These are phyloP conservation scores for Dendrolimus punctatus DNA, from an alignment of 1,140 invertebrate genomes.

Conservation along the genomic window DNA sequence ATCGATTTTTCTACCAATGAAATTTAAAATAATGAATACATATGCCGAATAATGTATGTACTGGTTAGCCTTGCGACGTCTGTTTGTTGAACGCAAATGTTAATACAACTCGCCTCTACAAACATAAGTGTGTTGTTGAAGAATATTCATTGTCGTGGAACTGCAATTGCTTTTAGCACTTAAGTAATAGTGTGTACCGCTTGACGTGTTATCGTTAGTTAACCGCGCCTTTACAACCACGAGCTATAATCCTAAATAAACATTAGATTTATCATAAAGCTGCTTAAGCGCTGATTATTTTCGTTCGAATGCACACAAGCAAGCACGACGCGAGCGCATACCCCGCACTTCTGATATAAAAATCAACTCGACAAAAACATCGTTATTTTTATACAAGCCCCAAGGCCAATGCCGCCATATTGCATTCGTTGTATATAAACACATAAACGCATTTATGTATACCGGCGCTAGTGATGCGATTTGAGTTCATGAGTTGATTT, in stretches of 20 bases:
- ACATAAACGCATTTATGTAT: conserved; percentile 54
- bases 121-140: conserved; percentile 10
- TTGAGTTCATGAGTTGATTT: too few relatives aligned
- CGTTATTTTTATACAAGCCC: conserved; percentile 59
- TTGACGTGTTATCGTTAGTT: conserved; percentile 9
- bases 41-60: conserved; percentile 17
- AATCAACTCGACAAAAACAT: conserved; percentile 58
- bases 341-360: conserved; percentile 41
- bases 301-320: conserved; percentile 24
- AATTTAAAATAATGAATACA: conserved; percentile 10
- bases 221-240: conserved; percentile 6
- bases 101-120: conserved; percentile 23
- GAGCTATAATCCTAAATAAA: conserved; percentile 22
- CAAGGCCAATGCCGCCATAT: conserved; percentile 58
- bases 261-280: conserved; percentile 3
- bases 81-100: conserved; percentile 42
- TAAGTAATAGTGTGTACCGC: conserved; percentile 14
- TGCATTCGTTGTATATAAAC: conserved; percentile 52
- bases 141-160: conserved; percentile 7
- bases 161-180: conserved; percentile 25
- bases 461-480: conserved; percentile 7
- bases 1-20: background rate
- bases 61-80: conserved; percentile 21
- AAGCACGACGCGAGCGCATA: conserved; percentile 10
- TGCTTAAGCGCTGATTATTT: conserved; percentile 6